A percentile compares a stretch with the other conserved stretches of the same genome.
These are phyloP conservation scores for Griposia aprilina DNA, from an alignment of 2,888 invertebrate species.

Conservation along the genomic window DNA sequence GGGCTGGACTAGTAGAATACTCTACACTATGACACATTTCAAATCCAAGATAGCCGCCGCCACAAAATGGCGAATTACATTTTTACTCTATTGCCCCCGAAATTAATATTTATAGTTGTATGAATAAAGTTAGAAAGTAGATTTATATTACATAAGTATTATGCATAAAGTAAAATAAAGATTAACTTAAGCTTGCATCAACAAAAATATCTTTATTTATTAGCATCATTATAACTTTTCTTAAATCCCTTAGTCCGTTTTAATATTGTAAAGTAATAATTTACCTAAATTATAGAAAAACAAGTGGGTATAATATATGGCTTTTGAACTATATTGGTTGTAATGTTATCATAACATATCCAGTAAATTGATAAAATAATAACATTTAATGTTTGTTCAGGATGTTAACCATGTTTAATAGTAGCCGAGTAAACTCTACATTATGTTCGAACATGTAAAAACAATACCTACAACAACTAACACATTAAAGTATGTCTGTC, in stretches of 20 bases:
- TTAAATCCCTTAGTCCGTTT: not conserved
- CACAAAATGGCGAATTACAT: too few relatives aligned
- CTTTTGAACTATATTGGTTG: not conserved
- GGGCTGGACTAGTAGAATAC: too few relatives aligned
- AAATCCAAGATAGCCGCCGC: too few relatives aligned
- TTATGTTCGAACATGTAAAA: constrained; percentile 3
- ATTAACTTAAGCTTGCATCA: not conserved
- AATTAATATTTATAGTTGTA: not conserved
- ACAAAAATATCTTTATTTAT: not conserved
- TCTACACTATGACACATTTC: too few relatives aligned
- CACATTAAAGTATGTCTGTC: not conserved
- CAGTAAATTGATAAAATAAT: constrained; percentile 19
- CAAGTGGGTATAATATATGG: not conserved
- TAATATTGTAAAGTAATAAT: not conserved
- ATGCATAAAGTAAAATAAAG: not conserved
- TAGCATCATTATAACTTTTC: not conserved
- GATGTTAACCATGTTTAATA: constrained; percentile 11
- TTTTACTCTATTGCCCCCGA: too few relatives aligned
- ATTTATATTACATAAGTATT: not conserved
- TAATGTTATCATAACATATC: not conserved
- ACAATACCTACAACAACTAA: not conserved
- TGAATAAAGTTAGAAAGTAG: not conserved
- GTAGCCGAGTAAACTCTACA: constrained; percentile 7
- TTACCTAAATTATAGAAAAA: not conserved
- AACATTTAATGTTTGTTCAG: constrained; percentile 34